phyloP scores from a whole-genome alignment of 2,888 invertebrate genomes.

The Stenichneumon culpator region DNA sequence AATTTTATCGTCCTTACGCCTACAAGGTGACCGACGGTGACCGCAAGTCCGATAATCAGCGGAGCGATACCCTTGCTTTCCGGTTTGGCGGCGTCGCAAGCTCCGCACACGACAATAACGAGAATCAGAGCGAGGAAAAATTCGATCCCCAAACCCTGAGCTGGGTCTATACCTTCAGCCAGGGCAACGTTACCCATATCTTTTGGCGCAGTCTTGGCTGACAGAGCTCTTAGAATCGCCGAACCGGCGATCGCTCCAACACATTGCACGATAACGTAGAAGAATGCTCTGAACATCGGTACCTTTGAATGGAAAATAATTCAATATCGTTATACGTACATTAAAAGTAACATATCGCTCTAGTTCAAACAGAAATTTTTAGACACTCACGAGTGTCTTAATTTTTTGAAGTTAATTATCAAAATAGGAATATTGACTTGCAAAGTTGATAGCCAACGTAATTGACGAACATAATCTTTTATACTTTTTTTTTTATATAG shows the following conservation, averaged over 20 bases:
- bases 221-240: conserved; percentile 90
- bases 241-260: conserved; percentile 93
- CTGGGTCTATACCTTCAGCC: conserved; percentile 87
- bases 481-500: no score
- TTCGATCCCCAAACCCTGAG: conserved; percentile 96
- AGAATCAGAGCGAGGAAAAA: conserved; percentile 96
- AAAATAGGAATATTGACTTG: no score
- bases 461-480: no score
- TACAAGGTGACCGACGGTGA: conserved; percentile 93
- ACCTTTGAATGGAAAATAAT: conserved; percentile 81
- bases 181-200: conserved; percentile 91
- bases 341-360: neutral
- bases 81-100: conserved; percentile 92
- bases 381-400: neutral
- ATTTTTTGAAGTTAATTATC: no score
- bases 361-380: neutral
- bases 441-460: no score
- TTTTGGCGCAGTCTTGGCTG: conserved; percentile 88
- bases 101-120: conserved; percentile 95
- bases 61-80: conserved; percentile 94
- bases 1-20: conserved; percentile 88
- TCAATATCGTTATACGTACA: neutral
- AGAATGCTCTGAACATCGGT: conserved; percentile 90
- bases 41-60: conserved; percentile 94
- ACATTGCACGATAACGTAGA: conserved; percentile 94